Evolutionary conservation across 1,140 invertebrate species (phyloP), one percentile per base, ranked within the genome.

Genomic region (Pseudachorutes palmiensis): DNA sequence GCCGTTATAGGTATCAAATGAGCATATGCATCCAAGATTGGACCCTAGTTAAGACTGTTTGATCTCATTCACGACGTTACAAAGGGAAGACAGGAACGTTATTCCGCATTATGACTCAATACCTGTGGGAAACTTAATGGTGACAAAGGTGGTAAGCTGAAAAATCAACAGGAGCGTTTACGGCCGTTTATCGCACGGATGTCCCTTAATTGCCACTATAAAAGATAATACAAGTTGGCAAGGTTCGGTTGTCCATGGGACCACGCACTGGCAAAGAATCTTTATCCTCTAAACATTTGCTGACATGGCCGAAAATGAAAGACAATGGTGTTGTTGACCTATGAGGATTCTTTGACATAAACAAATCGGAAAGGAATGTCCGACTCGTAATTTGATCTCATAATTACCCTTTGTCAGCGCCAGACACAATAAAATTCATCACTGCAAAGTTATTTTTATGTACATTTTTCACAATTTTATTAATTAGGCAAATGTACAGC

Each of bases 41-140:
- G n/a, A n/a, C n/a, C n/a, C n/a, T n/a, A n/a, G n/a, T n/a, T n/a
- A n/a, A n/a, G n/a, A n/a, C n/a, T n/a, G n/a, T n/a, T n/a, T n/a
- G n/a, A n/a, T n/a, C n/a, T n/a, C n/a, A n/a, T n/a, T n/a, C n/a
- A n/a, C n/a, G n/a, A n/a, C n/a, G n/a, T n/a, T n/a, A n/a, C n/a
- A n/a, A n/a, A n/a, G n/a, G n/a, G n/a, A n/a, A n/a, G n/a, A n/a
- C 36, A 41, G 36, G 36, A 41, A 5, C 5, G 19, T 41, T 9
- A 41, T 41, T 9, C 19, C 36, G 5, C 36, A 41, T 19, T 9
- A 41, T 55, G 31, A 60, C 31, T 60, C 58, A 60, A 60, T 60
- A 60, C 58, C 58, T 60, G 58, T 60, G 58, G 58, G 58, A 60
- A 60, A 32, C 9, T 14, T 26, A 60, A 60, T 9, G 3, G 24